Conservation (phyloP, 2,888 invertebrate genomes). For the Acrobeloides nanus region DNA sequence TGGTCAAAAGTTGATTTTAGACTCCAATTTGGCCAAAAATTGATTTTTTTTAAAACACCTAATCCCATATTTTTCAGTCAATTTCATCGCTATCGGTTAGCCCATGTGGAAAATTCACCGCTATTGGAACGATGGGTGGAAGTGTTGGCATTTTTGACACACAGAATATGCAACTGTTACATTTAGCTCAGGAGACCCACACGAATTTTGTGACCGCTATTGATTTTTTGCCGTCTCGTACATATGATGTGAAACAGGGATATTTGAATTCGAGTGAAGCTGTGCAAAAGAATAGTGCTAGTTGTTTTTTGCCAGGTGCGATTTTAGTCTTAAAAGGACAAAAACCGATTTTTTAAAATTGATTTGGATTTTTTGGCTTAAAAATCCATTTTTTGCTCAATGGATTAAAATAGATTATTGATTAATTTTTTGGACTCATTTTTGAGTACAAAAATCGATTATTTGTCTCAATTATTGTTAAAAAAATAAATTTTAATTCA, state of each 20-base stretch:
- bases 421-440: no score
- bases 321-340: neutral
- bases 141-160: conserved; percentile 53
- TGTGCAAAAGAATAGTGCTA: conserved; percentile 2
- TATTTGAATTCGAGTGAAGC: conserved; percentile 14
- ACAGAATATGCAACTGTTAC: conserved; percentile 12
- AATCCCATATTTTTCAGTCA: conserved; percentile 35
- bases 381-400: no score
- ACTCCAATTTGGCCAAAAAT: no score
- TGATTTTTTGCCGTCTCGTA: conserved; percentile 70
- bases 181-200: conserved; percentile 13
- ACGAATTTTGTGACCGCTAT: conserved; percentile 88
- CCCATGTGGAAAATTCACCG: conserved; percentile 77
- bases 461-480: no score
- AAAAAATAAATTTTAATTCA: no score
- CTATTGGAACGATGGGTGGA: conserved; percentile 61
- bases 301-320: conserved; percentile 15
- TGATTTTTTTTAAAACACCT: neutral
- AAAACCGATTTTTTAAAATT: neutral
- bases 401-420: no score
- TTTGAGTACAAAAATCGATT: no score
- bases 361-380: no score
- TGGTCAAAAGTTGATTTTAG: no score
- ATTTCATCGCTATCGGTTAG: conserved; percentile 50
- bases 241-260: conserved; percentile 13